Evolutionary conservation across 2,797 vertebrate species (phyloP), one percentile per base, ranked within the genome.

Genomic region (Danio choprae): DNA sequence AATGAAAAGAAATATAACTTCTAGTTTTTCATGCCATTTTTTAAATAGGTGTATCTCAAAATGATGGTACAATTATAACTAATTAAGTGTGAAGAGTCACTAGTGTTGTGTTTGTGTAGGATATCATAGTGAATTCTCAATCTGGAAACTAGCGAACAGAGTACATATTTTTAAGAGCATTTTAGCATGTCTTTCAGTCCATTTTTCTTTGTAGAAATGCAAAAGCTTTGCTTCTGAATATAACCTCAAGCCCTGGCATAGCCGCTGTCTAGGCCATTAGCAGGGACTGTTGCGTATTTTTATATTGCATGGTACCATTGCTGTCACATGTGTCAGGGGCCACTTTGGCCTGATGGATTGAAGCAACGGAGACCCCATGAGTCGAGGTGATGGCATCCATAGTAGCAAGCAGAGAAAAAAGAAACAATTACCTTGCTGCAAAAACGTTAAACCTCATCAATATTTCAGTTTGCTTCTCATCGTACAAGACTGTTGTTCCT

Each of bases 391-490:
- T 85, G 87, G 82, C 87, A 87, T 84, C 60, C 51, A 56, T 78
- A 82, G 82, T 75, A 83, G 77, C 63, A 79, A 72, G 18, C 5
- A 12, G 44, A 20, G 55, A 41, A 60, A 83, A 83, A 79, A 82
- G 72, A 85, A 87, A 89, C 88, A 87, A 89, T 89, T 88, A 89
- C 85, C 79, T 86, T 79, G 70, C 83, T 79, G 58, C 76, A 87
- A 84, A 87, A 87, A 88, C 41, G 74, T 87, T 87, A 84, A 86
- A 74, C 81, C 77, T 90, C 88, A 91, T 94, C 70, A 91, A 93
- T 92, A 88, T 92, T 94, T 93, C 63, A 84, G 36, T 58, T 46
- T 7, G 74, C 86, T 89, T 88, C 87, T 55, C 9, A 77, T 84
- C 79, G 75, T 91, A 85, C 80, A 83, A 81, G 83, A 83, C 84